phyloP scores from a whole-genome alignment of 2,113 vertebrate species.

The Procavia capensis region DNA sequence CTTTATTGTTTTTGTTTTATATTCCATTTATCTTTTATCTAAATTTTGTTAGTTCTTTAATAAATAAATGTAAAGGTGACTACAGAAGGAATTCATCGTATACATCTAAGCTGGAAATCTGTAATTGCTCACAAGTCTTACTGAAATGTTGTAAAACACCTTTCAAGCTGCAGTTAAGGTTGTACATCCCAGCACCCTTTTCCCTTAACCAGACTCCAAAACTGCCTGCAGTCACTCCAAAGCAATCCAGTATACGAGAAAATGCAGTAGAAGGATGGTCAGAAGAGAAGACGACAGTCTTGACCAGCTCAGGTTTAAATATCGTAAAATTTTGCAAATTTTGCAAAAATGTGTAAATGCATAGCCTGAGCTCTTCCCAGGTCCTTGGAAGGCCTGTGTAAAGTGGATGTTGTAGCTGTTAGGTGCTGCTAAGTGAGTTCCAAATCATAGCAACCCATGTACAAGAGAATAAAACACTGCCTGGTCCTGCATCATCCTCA shows the following conservation, averaged over 20 bases:
- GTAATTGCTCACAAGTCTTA: slow-evolving; percentile 22
- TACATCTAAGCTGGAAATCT: background rate
- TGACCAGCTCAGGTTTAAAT: background rate
- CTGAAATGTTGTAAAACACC: background rate
- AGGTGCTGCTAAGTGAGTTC: background rate
- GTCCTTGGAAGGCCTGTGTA: background rate
- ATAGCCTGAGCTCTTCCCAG: background rate
- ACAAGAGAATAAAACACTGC: too few relatives aligned
- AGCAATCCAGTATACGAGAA: background rate
- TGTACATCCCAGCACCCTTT: background rate
- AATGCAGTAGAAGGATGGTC: background rate
- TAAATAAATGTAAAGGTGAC: slow-evolving; percentile 29
- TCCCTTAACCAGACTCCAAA: background rate
- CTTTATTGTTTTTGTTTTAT: slow-evolving; percentile 53
- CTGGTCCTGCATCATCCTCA: too few relatives aligned
- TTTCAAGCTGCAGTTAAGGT: background rate
- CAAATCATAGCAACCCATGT: background rate
- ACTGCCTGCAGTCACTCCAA: background rate
- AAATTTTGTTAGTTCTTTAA: slow-evolving; percentile 31
- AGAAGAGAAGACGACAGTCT: background rate
- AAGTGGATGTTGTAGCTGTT: background rate
- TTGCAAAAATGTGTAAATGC: background rate
- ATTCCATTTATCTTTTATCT: background rate
- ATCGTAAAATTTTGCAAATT: slow-evolving; percentile 28
- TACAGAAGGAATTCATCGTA: background rate